phyloP scores from a whole-genome alignment of 2,797 vertebrate genomes.

The Mus spretus region DNA sequence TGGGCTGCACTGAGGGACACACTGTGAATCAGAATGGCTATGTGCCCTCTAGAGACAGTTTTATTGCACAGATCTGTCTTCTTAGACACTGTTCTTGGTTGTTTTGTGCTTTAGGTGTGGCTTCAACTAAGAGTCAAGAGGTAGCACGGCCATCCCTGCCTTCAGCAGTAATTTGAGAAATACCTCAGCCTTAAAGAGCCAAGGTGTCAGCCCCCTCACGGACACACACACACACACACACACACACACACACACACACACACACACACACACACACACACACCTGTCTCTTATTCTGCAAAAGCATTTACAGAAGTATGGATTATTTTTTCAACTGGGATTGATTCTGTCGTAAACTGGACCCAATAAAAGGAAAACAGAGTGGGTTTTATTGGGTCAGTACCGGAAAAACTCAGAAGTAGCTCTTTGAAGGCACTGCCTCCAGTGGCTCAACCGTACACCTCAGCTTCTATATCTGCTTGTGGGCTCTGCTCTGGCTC shows the following conservation, averaged over 20 bases:
- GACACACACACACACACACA: no score
- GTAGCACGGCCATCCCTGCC: background rate
- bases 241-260: no score
- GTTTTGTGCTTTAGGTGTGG: background rate
- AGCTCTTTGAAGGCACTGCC: background rate
- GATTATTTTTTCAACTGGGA: background rate
- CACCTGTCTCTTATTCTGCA: background rate
- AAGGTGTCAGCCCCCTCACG: background rate
- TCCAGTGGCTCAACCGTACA: background rate
- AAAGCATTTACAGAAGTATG: background rate
- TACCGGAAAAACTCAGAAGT: background rate
- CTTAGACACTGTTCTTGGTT: background rate
- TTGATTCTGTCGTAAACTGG: background rate
- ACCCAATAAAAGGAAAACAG: background rate
- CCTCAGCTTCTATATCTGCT: background rate
- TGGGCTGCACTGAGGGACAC: background rate
- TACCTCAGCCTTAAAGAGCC: background rate
- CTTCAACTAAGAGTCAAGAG: background rate
- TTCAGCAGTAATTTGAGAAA: background rate
- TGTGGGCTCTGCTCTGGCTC: background rate
- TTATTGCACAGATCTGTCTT: background rate
- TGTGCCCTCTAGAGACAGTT: background rate
- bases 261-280: no score
- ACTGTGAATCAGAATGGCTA: background rate
- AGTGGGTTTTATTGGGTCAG: background rate